Percentiles rank a stretch among this genome's conserved stretches.
Conservation (phyloP, 2,797 vertebrate genomes). For the Champsocephalus esox region DNA sequence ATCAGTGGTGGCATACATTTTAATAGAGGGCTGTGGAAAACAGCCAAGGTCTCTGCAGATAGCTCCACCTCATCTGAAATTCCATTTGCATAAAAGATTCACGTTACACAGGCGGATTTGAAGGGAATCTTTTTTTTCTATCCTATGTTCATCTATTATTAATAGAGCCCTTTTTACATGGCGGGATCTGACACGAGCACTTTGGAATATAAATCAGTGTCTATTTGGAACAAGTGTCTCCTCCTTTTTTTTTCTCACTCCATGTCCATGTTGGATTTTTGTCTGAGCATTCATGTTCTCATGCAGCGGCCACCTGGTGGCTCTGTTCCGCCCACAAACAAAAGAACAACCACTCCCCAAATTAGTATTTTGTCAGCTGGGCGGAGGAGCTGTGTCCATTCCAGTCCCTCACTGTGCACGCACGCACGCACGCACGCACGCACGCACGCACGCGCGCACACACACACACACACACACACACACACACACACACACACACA, state of each 20-base stretch:
- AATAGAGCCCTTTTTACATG: conserved; percentile 80
- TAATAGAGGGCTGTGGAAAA: conserved; percentile 87
- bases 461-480: background rate
- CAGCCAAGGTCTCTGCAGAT: conserved; percentile 85
- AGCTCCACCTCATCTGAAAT: conserved; percentile 88
- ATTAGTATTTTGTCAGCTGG: conserved; percentile 59
- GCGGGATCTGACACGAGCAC: conserved; percentile 74
- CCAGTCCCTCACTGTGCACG: conserved; percentile 26
- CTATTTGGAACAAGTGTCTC: conserved; percentile 78
- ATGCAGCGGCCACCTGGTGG: conserved; percentile 56
- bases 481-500: conserved; percentile 3
- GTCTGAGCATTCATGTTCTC: conserved; percentile 19
- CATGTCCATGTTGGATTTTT: conserved; percentile 25
- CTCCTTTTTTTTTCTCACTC: conserved; percentile 22
- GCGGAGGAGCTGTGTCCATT: conserved; percentile 39
- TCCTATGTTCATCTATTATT: conserved; percentile 87
- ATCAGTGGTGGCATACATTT: conserved; percentile 89
- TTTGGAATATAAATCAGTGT: conserved; percentile 84
- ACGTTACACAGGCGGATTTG: conserved; percentile 82
- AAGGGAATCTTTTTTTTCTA: conserved; percentile 82
- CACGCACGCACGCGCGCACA: background rate
- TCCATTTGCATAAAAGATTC: conserved; percentile 93
- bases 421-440: background rate
- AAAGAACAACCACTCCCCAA: conserved; percentile 44
- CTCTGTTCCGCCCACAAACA: conserved; percentile 62